Evolutionary conservation across 1,140 invertebrate species (phyloP), one percentile per base, ranked within the genome.

Genomic region (Scaptodrosophila lebanonensis): DNA sequence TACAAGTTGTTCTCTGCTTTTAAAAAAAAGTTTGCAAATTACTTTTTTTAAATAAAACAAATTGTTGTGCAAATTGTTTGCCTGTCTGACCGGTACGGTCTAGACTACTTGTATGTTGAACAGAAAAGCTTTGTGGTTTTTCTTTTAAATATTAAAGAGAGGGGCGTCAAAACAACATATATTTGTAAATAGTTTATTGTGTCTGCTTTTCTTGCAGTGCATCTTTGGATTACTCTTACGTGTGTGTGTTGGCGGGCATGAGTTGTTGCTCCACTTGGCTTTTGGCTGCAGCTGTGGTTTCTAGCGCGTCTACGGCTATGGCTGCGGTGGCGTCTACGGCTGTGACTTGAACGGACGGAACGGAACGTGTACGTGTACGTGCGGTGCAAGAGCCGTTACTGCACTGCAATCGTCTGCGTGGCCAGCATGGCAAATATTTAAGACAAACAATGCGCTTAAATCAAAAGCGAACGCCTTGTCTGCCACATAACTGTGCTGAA

Each of bases 401-500:
- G n/a, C n/a, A n/a, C 66, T 68, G 62, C 63, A 66, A 39, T 69
- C 56, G 62, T 62, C 71, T 76, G 72, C 75, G 75, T 79, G 75
- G 66, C 75, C 75, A 53, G 69, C 75, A 79, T 79, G 60, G 69
- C 75, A 79, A 79, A 82, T 73, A 79, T 79, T 79, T 79, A 75
- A 73, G 56, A 35, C 69, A 79, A 82, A 79, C 75, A 79, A 82
- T 82, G 65, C 75, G 69, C 75, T 79, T 79, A 79, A 79, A 79
- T 79, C 75, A 79, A 82, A 79, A 79, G 68, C 68, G 32, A 79
- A n/a, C n/a, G 69, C 66, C 69, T 69, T 82, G 75, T 75, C 69
- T 79, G 69, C 65, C 50, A 65, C 75, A 79, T 79, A 82, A 73
- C 75, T 76, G 58, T 43, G 72, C 71, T 52, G 62, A 49, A 45